Conservation (phyloP, 2,888 invertebrate species). For the Seladonia tumulorum region DNA sequence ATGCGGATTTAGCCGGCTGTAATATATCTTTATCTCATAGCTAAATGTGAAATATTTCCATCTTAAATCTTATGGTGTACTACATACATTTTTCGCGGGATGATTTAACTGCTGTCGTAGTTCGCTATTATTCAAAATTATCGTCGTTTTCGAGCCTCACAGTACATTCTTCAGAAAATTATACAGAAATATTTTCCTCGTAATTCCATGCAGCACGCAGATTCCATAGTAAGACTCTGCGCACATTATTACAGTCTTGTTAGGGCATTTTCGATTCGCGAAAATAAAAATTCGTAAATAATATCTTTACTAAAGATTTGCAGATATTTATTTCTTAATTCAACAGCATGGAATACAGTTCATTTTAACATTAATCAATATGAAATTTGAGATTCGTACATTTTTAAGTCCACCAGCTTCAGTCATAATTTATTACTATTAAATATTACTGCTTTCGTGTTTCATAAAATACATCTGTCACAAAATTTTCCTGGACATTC, state of each 20-base stretch:
- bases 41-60: constrained; percentile 43
- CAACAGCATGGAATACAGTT: background rate
- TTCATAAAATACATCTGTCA: no score
- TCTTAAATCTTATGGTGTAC: constrained; percentile 29
- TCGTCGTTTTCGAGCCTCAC: background rate
- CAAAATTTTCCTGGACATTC: no score
- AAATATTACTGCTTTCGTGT: background rate
- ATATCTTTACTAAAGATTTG: no score
- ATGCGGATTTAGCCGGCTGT: constrained; percentile 3
- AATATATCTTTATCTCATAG: constrained; percentile 45
- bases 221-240: background rate
- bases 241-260: background rate
- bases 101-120: background rate
- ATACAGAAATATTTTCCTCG: background rate
- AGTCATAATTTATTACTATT: background rate
- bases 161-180: background rate
- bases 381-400: background rate
- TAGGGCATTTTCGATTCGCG: no score
- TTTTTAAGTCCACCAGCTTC: constrained; percentile 22
- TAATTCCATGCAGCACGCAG: no score
- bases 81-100: constrained; percentile 21
- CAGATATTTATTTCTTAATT: no score
- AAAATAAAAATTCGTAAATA: no score
- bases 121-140: background rate
- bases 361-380: background rate